Conservation (phyloP, 2,797 vertebrate genomes). For the Phaenicophaeus curvirostris region DNA sequence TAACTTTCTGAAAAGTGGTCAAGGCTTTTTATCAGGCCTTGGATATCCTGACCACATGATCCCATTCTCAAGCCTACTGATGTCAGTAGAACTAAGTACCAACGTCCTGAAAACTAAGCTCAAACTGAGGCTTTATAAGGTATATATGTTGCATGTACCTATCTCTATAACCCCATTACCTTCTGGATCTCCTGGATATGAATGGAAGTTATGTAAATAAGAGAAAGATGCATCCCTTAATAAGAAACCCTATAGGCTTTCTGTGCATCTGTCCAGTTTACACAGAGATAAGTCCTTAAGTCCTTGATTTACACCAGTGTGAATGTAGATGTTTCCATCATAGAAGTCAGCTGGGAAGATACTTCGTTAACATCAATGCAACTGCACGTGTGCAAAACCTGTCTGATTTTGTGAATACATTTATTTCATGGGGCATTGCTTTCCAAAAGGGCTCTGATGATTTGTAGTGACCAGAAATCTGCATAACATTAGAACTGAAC, state of each 20-base stretch:
- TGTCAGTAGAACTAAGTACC: fast-evolving
- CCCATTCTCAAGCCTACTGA: neutral
- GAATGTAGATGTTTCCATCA: neutral
- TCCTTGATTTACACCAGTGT: conserved; percentile 22
- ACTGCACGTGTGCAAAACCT: neutral
- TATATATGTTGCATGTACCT: neutral
- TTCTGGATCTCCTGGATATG: neutral
- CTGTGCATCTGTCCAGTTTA: neutral
- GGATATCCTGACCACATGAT: neutral
- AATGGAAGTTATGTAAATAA: neutral
- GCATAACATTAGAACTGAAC: neutral
- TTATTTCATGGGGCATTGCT: neutral
- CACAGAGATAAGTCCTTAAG: neutral
- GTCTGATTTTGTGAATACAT: neutral
- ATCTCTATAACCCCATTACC: neutral
- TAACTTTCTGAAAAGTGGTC: neutral
- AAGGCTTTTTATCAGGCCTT: neutral
- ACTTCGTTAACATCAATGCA: neutral
- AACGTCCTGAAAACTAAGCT: neutral
- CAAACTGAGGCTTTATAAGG: neutral
- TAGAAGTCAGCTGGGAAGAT: neutral
- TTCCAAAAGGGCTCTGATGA: neutral
- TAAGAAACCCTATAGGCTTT: neutral
- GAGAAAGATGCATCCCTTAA: neutral
- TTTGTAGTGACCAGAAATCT: neutral